Evolutionary conservation across 2,113 vertebrate species (phyloP), one percentile per base, ranked within the genome.

Genomic region (Hyaena hyaena): DNA sequence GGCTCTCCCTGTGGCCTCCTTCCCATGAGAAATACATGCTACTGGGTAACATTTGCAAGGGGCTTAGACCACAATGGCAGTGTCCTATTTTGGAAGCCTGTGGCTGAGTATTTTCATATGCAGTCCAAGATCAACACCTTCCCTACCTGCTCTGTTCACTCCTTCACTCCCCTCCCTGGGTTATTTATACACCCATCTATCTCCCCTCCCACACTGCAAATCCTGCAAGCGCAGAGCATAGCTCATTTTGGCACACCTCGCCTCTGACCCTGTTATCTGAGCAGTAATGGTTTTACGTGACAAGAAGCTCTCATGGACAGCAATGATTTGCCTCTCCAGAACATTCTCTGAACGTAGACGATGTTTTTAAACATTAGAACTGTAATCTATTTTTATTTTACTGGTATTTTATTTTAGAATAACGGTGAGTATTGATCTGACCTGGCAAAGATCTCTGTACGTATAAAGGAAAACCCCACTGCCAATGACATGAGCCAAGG

Each of bases 71-170:
- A 0, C 19, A 84, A 66, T 2, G 7, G 21, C 35, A 69, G 33
- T 26, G 35, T 84, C 58, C 68, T 93, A 68, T 79, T 95, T 88
- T 95, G 74, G 92, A 96, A 95, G 95, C 4, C 63, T n/a, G 73
- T 39, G 65, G 93, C 80, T 90, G 50, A 79, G 35, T 50, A 48
- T 93, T 87, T 96, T 73, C 76, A 45, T 0, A 92, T 4, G 45
- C 28, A 69, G 65, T 65, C 83, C 80, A 94, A 96, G 90, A 84
- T 31, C 95, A 92, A 93, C 92, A 95, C 92, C 92, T 74, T 39
- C 26, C 73, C 79, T 93, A 87, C 86, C 96, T 97, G 89, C 55
- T 83, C 73, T 73, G 76, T 68, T 82, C 48, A 33, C 87, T 58
- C 69, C 83, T 79, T 88, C 74, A 17, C 53, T 83, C 65, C 23